Evolutionary conservation across 2,113 vertebrate species (phyloP), one percentile per base, ranked within the genome.

Genomic region (Leptosomus discolor): DNA sequence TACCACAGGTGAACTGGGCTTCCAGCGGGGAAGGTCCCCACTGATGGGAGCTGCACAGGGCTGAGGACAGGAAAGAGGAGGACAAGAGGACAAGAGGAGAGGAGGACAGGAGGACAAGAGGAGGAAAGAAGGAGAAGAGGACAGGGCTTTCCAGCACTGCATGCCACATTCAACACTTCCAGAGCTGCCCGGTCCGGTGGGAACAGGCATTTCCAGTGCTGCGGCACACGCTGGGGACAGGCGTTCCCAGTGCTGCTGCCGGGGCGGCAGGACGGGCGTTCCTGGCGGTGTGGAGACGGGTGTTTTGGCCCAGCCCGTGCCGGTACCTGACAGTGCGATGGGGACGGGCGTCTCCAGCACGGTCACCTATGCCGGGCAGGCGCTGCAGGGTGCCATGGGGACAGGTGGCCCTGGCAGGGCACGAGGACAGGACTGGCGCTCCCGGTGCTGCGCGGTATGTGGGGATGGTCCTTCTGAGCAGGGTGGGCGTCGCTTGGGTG

Each of bases 261-360:
- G 34, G 29, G 15, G 48, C 1, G 17, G 79, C 12, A 32, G 96
- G 57, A 68, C 3, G 1, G 57, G 58, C 5, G 4, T 43, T 86
- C 48, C 76, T 0, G 0, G 67, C 0, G 4, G 54, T 19, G 58
- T 0, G 0, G 50, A 20, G 58, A 43, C 10, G 3, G 12, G 64
- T 34, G 27, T 36, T 88, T 70, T 2, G 2, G 30, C 53, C 29
- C 63, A 54, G 15, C 22, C 46, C 0, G 8, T 54, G 53, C 54
- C 0, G 1, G 50, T 87, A 17, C 46, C 20, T 0, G 1, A 30
- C 51, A n/a, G 34, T 8, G 57, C 1, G 6, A 87, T 92, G 77
- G 85, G 90, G 26, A 90, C 17, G 2, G 77, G 43, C 0, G 1
- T 90, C 81, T 97, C 39, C 23, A 63, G 77, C 0, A 6, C 0